Percentiles rank a stretch among this genome's conserved stretches.
phyloP scores from a whole-genome alignment of 2,797 vertebrate species.

The Enteromius trimaculatus region DNA sequence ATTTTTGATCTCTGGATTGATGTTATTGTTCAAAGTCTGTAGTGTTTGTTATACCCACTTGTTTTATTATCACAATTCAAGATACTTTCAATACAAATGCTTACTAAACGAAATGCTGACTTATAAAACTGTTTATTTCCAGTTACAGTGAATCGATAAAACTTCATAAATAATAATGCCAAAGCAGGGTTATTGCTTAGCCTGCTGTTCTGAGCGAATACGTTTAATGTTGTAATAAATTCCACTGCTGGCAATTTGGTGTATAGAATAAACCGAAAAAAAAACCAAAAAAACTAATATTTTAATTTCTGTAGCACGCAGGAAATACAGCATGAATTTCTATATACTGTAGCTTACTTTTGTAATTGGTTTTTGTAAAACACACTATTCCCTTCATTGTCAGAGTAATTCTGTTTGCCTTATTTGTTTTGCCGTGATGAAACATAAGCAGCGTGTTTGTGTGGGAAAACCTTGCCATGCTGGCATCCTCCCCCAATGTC shows the following conservation, averaged over 20 bases:
- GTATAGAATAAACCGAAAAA: background rate
- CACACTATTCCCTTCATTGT: slow-evolving; percentile 19
- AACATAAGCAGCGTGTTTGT: slow-evolving; percentile 48
- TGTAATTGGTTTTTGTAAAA: slow-evolving; percentile 17
- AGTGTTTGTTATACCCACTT: background rate
- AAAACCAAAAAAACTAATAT: background rate
- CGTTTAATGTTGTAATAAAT: background rate
- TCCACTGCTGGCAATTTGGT: background rate
- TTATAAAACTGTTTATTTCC: background rate
- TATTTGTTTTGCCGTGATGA: slow-evolving; percentile 60
- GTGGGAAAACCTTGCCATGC: slow-evolving; percentile 60
- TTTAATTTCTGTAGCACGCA: background rate
- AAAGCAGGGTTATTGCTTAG: background rate
- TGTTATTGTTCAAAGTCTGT: background rate
- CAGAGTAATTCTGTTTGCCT: slow-evolving; percentile 59
- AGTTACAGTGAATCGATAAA: background rate
- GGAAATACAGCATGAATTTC: background rate
- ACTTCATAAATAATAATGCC: background rate
- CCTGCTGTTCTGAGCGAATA: background rate
- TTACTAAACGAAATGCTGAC: background rate
- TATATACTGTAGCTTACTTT: background rate
- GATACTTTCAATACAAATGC: background rate
- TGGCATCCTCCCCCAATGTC: slow-evolving; percentile 67
- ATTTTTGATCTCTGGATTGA: background rate
- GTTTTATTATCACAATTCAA: background rate